Conservation (phyloP, 2,113 vertebrate genomes). For the Actenoides lindsayi region DNA sequence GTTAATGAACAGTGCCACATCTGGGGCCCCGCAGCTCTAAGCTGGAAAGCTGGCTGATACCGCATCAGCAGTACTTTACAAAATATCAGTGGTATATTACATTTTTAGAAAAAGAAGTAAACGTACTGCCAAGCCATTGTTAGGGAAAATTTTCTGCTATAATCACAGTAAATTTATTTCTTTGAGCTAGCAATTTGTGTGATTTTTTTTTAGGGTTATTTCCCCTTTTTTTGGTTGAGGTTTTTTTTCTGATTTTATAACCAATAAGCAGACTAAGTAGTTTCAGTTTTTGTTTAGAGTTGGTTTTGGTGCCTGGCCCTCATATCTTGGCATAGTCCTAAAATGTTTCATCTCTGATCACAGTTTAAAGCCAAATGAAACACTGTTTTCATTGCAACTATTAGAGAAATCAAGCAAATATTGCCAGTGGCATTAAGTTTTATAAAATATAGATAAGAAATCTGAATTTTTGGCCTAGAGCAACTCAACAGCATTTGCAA, state of each 20-base stretch:
- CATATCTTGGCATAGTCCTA: neutral
- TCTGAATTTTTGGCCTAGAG: conserved; percentile 16
- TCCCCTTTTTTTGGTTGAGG: too few relatives aligned
- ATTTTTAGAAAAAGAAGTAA: neutral
- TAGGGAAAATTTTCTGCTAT: neutral
- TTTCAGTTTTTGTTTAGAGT: conserved; percentile 14
- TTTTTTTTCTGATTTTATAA: neutral
- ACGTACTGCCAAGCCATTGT: too few relatives aligned
- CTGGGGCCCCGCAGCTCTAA: neutral
- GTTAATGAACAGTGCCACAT: neutral
- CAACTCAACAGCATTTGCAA: conserved; percentile 16
- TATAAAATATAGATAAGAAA: conserved; percentile 55
- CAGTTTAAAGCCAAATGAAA: conserved; percentile 48
- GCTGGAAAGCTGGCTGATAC: neutral
- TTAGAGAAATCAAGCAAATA: conserved; percentile 34
- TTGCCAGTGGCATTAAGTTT: conserved; percentile 23
- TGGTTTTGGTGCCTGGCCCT: neutral
- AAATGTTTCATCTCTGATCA: conserved; percentile 23
- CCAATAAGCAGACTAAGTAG: neutral
- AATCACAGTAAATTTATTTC: neutral
- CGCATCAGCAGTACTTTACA: neutral
- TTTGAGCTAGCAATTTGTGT: neutral
- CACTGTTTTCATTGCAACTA: conserved; percentile 40
- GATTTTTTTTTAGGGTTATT: neutral
- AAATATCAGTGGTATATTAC: neutral